phyloP scores from a whole-genome alignment of 64 coral and sea anemone species.

The Trachythela sp. region DNA sequence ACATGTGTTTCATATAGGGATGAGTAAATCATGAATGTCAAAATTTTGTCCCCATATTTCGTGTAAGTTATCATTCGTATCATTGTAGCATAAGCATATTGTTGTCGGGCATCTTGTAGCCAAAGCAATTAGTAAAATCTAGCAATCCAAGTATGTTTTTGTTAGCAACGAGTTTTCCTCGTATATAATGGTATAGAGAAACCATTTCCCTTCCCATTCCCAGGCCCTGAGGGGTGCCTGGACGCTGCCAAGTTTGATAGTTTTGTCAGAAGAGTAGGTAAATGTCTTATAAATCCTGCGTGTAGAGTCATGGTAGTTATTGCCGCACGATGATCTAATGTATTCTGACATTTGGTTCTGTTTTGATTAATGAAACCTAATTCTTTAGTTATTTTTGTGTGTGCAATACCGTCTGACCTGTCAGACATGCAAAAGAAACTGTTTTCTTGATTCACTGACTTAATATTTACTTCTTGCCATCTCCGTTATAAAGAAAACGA shows the following conservation, averaged over 20 bases:
- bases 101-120: too few relatives aligned
- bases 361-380: background rate
- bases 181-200: background rate
- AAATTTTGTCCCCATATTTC: too few relatives aligned
- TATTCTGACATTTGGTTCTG: background rate
- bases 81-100: too few relatives aligned
- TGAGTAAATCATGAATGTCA: too few relatives aligned
- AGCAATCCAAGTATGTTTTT: background rate
- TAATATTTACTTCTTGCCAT: background rate
- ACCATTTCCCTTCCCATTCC: background rate
- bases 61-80: too few relatives aligned
- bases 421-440: background rate
- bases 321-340: background rate
- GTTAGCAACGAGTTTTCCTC: background rate
- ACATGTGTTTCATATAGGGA: too few relatives aligned
- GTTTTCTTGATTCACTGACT: background rate
- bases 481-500: background rate
- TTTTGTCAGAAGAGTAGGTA: background rate
- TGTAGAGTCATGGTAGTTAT: background rate
- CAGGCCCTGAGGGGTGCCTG: background rate
- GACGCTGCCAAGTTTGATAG: background rate
- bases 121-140: background rate
- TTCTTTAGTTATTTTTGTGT: background rate
- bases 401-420: background rate
- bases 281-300: background rate